Conservation (phyloP, 2,113 vertebrate genomes). For the Python bivittatus region DNA sequence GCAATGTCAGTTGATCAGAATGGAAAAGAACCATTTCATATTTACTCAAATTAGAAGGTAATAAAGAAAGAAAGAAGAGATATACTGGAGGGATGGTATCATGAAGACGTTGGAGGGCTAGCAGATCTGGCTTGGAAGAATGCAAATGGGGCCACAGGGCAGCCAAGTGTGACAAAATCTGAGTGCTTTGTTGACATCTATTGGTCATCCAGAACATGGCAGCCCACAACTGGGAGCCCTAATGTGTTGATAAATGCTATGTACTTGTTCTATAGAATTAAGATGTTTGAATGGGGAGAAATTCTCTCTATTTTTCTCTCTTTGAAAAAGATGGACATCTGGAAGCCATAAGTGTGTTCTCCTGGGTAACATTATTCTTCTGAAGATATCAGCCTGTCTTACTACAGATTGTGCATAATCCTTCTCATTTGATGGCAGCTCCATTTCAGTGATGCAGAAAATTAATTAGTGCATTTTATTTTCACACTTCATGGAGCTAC, state of each 20-base stretch:
- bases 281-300: neutral
- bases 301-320: neutral
- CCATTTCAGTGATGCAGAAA: conserved; percentile 56
- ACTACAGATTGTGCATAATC: neutral
- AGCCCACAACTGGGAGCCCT: neutral
- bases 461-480: conserved; percentile 62
- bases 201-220: neutral
- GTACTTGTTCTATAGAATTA: neutral
- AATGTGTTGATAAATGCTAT: neutral
- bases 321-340: conserved; percentile 4
- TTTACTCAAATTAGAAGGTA: neutral
- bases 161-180: neutral
- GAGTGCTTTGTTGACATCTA: neutral
- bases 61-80: no score
- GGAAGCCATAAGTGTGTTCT: neutral
- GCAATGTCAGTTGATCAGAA: no score
- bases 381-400: conserved; percentile 16
- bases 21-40: no score
- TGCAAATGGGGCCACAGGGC: neutral
- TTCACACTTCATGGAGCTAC: conserved; percentile 32
- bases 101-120: neutral
- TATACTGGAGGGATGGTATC: neutral
- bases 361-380: conserved; percentile 1
- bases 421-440: conserved; percentile 32
- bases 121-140: neutral